phyloP scores from a whole-genome alignment of 2,113 vertebrate genomes.

The Mixornis gularis region DNA sequence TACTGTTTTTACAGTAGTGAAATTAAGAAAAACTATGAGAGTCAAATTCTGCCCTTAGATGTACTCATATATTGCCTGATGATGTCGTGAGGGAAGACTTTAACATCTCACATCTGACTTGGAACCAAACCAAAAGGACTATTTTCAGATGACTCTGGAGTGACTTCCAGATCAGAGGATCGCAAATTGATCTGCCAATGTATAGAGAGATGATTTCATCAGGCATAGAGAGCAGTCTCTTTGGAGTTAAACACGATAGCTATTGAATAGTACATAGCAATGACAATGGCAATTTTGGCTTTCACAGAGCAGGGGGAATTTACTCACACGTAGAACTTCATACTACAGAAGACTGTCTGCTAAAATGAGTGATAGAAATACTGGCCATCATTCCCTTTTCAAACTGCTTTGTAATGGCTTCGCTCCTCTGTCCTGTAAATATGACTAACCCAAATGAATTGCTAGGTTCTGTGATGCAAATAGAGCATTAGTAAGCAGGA shows the following conservation, averaged over 20 bases:
- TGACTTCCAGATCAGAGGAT: neutral
- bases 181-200: neutral
- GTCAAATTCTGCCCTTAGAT: neutral
- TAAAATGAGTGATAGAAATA: neutral
- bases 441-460: neutral
- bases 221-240: neutral
- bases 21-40: neutral
- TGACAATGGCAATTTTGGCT: neutral
- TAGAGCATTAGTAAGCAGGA: neutral
- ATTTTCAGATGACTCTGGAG: slow-evolving; percentile 1
- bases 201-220: neutral
- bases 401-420: neutral
- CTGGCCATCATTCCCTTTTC: neutral
- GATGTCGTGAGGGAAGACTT: neutral
- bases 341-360: neutral
- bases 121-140: slow-evolving; percentile 5
- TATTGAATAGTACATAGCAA: neutral
- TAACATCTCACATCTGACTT: neutral
- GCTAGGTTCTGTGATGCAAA: neutral
- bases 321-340: neutral
- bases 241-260: neutral
- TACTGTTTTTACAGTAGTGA: neutral
- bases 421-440: neutral
- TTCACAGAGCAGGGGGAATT: neutral
- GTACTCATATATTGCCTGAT: neutral